phyloP scores from a whole-genome alignment of 2,888 invertebrate genomes.

The Acrobasis consociella region DNA sequence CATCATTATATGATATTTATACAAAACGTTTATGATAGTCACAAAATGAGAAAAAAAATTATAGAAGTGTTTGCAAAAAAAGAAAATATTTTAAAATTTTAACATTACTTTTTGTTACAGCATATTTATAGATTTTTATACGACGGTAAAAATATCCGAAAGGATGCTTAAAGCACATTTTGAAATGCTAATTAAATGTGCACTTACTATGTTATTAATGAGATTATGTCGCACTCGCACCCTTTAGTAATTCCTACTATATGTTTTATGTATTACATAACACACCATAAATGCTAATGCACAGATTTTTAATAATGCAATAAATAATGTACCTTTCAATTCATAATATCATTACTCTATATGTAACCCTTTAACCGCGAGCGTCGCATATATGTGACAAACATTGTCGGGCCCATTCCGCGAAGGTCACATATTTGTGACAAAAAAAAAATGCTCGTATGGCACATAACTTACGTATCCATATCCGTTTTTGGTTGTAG shows the following conservation, averaged over 20 bases:
- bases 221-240: slow-evolving; percentile 17
- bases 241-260: neutral
- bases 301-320: slow-evolving; percentile 15
- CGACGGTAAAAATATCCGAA: slow-evolving; percentile 10
- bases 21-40: no score
- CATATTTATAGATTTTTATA: slow-evolving; percentile 6
- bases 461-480: no score
- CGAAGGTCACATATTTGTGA: no score
- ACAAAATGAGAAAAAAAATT: no score
- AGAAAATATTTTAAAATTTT: neutral
- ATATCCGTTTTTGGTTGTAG: no score
- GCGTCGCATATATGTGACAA: no score
- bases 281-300: slow-evolving; percentile 19
- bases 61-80: neutral
- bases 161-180: slow-evolving; percentile 11
- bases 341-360: slow-evolving; percentile 3
- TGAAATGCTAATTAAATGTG: slow-evolving; percentile 15
- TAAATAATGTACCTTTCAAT: slow-evolving; percentile 14
- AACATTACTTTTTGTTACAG: slow-evolving; percentile 27
- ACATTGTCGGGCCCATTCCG: no score
- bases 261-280: slow-evolving; percentile 21
- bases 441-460: no score
- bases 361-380: no score
- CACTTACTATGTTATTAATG: slow-evolving; percentile 15
- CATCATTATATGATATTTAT: no score